A percentile compares a stretch with the other conserved stretches of the same genome.
Evolutionary conservation across 2,113 vertebrate genomes (phyloP).

Genomic region (Chelonoidis abingdonii): DNA sequence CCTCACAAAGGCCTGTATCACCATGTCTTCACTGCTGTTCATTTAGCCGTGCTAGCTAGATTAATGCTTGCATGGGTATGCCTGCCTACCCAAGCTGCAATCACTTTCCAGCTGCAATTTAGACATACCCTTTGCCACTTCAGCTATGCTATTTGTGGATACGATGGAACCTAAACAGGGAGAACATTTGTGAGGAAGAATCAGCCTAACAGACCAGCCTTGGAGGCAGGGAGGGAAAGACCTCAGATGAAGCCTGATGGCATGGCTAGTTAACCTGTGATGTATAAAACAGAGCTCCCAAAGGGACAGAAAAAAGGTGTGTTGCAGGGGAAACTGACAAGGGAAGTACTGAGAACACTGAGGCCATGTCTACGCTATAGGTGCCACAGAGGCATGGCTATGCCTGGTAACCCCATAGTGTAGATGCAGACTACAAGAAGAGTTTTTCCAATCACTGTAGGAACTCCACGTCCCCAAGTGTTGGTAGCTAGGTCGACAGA

Average conservation of each 20-base stretch:
- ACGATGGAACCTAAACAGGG: not conserved
- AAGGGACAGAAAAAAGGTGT: too few relatives aligned
- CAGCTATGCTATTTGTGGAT: not conserved
- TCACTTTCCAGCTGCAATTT: too few relatives aligned
- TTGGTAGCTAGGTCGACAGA: not conserved
- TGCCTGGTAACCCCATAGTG: not conserved
- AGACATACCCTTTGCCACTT: too few relatives aligned
- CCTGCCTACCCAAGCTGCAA: too few relatives aligned
- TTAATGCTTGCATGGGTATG: too few relatives aligned
- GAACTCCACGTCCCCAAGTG: not conserved
- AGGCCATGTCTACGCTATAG: not conserved
- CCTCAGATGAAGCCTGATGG: too few relatives aligned
- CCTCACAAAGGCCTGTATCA: not conserved
- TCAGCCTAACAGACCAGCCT: not conserved
- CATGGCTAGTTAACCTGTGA: too few relatives aligned
- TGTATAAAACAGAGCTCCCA: too few relatives aligned
- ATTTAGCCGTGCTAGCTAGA: not conserved
- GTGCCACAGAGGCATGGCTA: not conserved
- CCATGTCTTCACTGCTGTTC: not conserved
- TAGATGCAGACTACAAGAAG: too few relatives aligned
- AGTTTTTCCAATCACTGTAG: not conserved
- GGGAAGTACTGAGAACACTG: too few relatives aligned
- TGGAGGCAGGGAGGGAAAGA: not conserved
- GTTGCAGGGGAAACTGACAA: not conserved
- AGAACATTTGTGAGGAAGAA: not conserved